A percentile compares a stretch with the other conserved stretches of the same genome.
Conservation (phyloP, 2,888 invertebrate species). For the Amphipoea oculea region DNA sequence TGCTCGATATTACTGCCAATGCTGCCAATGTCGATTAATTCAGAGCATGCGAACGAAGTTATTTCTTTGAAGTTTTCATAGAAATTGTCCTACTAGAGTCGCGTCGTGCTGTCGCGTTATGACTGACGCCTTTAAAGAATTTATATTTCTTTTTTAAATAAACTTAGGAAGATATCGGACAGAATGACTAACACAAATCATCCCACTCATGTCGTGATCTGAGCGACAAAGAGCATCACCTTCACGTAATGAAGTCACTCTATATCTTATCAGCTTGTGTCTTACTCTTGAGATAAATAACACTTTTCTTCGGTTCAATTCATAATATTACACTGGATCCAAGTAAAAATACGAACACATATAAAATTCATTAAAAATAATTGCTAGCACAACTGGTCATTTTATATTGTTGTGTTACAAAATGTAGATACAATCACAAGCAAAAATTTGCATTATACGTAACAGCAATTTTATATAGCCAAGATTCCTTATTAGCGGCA, state of each 20-base stretch:
- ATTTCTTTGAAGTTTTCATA: background rate
- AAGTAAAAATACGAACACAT: conserved; percentile 32
- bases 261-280: conserved; percentile 84
- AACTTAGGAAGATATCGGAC: conserved; percentile 17
- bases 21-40: conserved; percentile 46
- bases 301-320: conserved; percentile 74
- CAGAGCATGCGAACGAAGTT: conserved; percentile 11
- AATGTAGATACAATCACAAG: conserved; percentile 24
- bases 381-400: conserved; percentile 35
- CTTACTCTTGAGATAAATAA: conserved; percentile 81
- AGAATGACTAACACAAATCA: conserved; percentile 55
- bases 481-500: conserved; percentile 24
- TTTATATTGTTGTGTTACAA: conserved; percentile 12
- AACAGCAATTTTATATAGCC: conserved; percentile 22
- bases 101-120: background rate
- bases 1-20: conserved; percentile 54
- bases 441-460: conserved; percentile 15
- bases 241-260: conserved; percentile 79
- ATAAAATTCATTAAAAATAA: conserved; percentile 27
- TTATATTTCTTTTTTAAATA: background rate
- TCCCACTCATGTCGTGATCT: conserved; percentile 57
- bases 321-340: conserved; percentile 67
- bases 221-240: conserved; percentile 81
- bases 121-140: background rate
- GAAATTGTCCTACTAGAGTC: background rate